phyloP scores from a whole-genome alignment of 2,113 vertebrate species.

The Labrus mixtus region DNA sequence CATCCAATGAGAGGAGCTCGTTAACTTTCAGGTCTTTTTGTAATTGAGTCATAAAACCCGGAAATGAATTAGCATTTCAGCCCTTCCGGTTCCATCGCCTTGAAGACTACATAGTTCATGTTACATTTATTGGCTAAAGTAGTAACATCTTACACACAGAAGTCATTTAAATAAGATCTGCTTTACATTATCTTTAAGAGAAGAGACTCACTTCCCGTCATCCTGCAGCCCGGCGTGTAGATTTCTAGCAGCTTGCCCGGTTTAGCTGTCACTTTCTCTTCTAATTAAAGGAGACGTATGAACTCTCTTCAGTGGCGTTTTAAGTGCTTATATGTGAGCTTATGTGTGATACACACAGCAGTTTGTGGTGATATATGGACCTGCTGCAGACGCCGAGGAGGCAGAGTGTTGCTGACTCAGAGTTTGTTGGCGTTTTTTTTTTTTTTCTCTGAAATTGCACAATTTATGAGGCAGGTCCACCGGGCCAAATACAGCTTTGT shows the following conservation, averaged over 20 bases:
- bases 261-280: conserved; percentile 32
- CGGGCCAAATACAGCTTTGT: conserved; percentile 15
- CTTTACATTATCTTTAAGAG: neutral
- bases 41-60: too few species aligned
- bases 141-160: too few species aligned
- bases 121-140: too few species aligned
- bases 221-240: conserved; percentile 3
- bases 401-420: conserved; percentile 44
- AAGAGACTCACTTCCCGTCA: neutral
- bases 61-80: too few species aligned
- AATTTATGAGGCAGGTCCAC: conserved; percentile 16
- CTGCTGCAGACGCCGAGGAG: neutral
- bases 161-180: too few species aligned
- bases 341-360: neutral
- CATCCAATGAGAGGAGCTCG: too few species aligned
- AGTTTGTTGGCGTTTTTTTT: conserved; percentile 33
- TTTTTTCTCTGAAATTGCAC: conserved; percentile 8
- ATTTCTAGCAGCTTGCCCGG: conserved; percentile 30
- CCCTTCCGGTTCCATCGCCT: too few species aligned
- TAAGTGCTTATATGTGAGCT: conserved; percentile 5
- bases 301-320: conserved; percentile 1
- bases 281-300: conserved; percentile 50
- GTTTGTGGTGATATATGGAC: conserved; percentile 22
- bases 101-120: too few species aligned
- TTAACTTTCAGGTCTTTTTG: too few species aligned